A percentile compares a stretch with the other conserved stretches of the same genome.
Conservation (phyloP, 2,797 vertebrate genomes). For the Rhincodon typus region DNA sequence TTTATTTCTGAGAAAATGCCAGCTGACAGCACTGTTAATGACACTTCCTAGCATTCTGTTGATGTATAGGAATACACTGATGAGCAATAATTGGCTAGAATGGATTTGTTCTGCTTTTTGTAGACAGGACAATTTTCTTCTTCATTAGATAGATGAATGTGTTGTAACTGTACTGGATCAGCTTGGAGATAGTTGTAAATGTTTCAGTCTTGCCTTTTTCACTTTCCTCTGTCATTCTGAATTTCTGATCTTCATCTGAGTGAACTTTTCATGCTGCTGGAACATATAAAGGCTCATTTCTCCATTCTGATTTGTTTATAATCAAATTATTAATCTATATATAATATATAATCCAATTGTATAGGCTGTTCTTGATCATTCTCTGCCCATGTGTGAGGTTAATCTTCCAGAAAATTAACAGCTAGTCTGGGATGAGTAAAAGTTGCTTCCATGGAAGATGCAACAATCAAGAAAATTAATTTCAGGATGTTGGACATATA, state of each 20-base stretch:
- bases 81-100: too few relatives aligned
- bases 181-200: too few relatives aligned
- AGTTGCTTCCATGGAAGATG: background rate
- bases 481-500: background rate
- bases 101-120: too few relatives aligned
- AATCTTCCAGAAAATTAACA: background rate
- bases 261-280: background rate
- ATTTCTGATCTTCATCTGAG: background rate
- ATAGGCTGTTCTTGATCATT: background rate
- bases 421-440: background rate
- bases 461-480: background rate
- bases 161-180: too few relatives aligned
- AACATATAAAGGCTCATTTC: background rate
- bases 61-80: too few relatives aligned
- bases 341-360: background rate
- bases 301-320: background rate
- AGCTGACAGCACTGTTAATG: too few relatives aligned
- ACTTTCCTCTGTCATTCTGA: background rate
- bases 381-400: background rate
- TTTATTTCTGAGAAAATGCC: too few relatives aligned
- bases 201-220: too few relatives aligned
- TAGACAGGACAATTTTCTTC: too few relatives aligned
- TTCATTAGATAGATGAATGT: too few relatives aligned
- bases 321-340: background rate
- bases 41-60: too few relatives aligned